A percentile compares a stretch with the other conserved stretches of the same genome.
These are phyloP conservation scores for Dipodomys ordii DNA, from an alignment of 2,113 vertebrate species.

Conservation along the genomic window DNA sequence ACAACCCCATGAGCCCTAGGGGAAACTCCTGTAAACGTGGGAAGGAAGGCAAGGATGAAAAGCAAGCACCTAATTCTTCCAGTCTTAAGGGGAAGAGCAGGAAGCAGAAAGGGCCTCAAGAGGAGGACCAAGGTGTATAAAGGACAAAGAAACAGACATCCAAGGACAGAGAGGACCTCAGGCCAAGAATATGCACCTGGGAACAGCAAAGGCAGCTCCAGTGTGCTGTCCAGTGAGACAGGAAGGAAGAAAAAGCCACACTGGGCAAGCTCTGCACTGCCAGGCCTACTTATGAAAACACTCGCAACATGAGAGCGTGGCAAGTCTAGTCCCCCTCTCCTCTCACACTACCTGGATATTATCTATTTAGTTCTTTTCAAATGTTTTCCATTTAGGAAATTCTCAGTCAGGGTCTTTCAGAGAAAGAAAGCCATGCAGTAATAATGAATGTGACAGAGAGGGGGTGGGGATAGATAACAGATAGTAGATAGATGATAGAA, in stretches of 20 bases:
- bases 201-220: not conserved
- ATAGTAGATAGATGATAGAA: too few relatives aligned
- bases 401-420: not conserved
- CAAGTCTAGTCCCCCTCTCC: not conserved
- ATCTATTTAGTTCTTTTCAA: not conserved
- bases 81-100: not conserved
- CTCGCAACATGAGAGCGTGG: not conserved
- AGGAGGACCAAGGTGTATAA: not conserved
- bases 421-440: not conserved
- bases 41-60: not conserved
- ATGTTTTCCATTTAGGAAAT: not conserved
- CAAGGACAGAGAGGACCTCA: not conserved
- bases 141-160: not conserved
- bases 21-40: not conserved
- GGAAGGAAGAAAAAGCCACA: fast-evolving
- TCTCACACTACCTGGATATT: not conserved
- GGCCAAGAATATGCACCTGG: too few relatives aligned
- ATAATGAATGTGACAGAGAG: fast-evolving
- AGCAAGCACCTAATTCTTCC: not conserved
- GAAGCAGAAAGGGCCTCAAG: not conserved
- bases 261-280: not conserved
- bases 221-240: not conserved
- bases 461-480: not conserved
- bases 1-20: not conserved
- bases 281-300: not conserved